phyloP scores from a whole-genome alignment of 1,140 invertebrate genomes.

The Campoletis sonorensis region DNA sequence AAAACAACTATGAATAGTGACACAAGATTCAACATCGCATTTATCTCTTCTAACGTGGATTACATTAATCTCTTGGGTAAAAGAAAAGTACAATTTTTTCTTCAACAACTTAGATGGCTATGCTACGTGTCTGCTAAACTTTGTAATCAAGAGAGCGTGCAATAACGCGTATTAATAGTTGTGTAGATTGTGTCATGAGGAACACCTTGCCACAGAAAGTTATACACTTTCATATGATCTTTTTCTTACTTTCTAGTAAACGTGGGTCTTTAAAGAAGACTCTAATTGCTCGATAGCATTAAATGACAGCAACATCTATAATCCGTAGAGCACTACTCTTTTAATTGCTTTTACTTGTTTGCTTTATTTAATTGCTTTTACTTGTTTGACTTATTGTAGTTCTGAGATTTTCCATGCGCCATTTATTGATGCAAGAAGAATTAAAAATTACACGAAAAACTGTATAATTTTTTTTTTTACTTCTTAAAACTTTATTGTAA shows the following conservation, averaged over 20 bases:
- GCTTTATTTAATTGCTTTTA: no score
- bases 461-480: no score
- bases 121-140: not conserved
- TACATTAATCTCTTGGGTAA: not conserved
- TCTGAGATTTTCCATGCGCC: no score
- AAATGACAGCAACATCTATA: no score
- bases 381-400: no score
- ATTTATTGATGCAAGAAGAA: no score
- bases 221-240: not conserved
- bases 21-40: not conserved
- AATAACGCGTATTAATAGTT: conserved; percentile 8
- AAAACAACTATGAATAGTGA: not conserved
- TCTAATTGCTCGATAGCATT: not conserved
- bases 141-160: not conserved
- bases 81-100: not conserved
- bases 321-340: no score
- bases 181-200: not conserved
- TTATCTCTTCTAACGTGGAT: not conserved
- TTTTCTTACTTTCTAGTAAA: not conserved
- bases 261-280: not conserved
- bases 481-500: no score
- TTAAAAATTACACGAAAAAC: no score
- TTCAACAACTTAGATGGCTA: not conserved
- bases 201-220: not conserved
- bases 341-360: no score